Base-by-base conservation (phyloP, 1,140 invertebrate genomes). In the Caerostris darwini region DNA sequence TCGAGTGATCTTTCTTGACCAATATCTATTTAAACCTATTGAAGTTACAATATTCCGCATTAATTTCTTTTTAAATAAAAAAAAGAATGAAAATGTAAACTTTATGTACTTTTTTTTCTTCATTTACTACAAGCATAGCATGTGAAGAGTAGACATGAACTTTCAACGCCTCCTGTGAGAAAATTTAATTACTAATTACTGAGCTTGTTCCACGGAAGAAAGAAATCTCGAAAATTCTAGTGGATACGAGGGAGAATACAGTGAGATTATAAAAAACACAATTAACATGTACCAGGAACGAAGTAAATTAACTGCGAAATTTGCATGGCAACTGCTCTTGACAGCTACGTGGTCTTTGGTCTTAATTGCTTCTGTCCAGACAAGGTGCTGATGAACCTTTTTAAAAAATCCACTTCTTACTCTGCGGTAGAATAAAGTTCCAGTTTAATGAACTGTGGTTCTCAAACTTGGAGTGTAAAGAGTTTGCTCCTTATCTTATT, bases 101-200 rank as follows among this genome's bases (percentile, higher is more conserved):
- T n/a, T n/a, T n/a, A n/a, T n/a, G n/a, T n/a, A n/a, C n/a, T n/a
- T n/a, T n/a, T n/a, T n/a, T n/a, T n/a, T n/a, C n/a, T n/a, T n/a
- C n/a, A n/a, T n/a, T n/a, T n/a, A n/a, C n/a, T n/a, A n/a, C n/a
- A n/a, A 56, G 54, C n/a, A 3, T 12, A 83, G 12, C 12, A 6
- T 56, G 12, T 56, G 67, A 69, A 83, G 56, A 83, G 81, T 83
- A n/a, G 81, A 56, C 81, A 54, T 83, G 81, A 6, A 56, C 81
- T 83, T 57, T 83, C 50, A 5, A 56, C 10, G 81, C 54, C 53
- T 83, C 7, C 81, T 56, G 53, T 19, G 50, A 53, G 53, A n/a
- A 83, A 83, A 83, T 83, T 83, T 83, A 83, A 83, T 83, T 83
- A 56, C 81, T 83, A 83, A 83, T 69, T 64, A 64, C 61, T 17